Conservation (phyloP, 2,888 invertebrate species). For the Dicyrtomina minuta region DNA sequence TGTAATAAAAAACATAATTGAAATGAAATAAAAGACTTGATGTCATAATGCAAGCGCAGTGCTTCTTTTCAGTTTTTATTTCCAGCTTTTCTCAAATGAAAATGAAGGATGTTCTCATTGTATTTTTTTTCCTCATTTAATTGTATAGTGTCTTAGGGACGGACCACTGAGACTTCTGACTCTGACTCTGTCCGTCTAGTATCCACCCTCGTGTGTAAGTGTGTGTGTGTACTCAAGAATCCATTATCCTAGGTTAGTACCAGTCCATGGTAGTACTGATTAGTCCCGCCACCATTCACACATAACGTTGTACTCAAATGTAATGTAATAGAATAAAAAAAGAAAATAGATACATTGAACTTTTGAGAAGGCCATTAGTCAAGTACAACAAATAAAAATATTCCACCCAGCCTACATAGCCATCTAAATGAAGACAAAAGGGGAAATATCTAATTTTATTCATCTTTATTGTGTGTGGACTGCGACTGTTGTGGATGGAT, state of each 20-base stretch:
- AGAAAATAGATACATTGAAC: slow-evolving; percentile 8
- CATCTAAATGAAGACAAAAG: slow-evolving; percentile 19
- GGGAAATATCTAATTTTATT: slow-evolving; percentile 21
- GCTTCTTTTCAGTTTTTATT: background rate
- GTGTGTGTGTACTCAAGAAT: slow-evolving; percentile 8
- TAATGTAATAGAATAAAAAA: background rate
- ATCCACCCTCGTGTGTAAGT: too few species aligned
- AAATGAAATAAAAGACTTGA: slow-evolving; percentile 5
- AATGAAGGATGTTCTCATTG: too few species aligned
- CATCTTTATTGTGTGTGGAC: background rate
- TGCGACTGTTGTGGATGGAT: background rate
- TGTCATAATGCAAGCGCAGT: slow-evolving; percentile 9
- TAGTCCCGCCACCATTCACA: too few species aligned
- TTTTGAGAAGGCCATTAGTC: slow-evolving; percentile 18
- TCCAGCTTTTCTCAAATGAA: too few species aligned
- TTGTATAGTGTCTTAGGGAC: too few species aligned
- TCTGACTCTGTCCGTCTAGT: too few species aligned
- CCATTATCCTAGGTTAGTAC: slow-evolving; percentile 25
- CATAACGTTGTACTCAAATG: too few species aligned
- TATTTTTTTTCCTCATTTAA: too few species aligned
- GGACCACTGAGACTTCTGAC: too few species aligned
- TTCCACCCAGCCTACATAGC: background rate
- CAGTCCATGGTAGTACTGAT: background rate
- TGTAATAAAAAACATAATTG: background rate
- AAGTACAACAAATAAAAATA: slow-evolving; percentile 21